Conservation (phyloP, 1,140 invertebrate genomes). For the Drosophila grimshawi region DNA sequence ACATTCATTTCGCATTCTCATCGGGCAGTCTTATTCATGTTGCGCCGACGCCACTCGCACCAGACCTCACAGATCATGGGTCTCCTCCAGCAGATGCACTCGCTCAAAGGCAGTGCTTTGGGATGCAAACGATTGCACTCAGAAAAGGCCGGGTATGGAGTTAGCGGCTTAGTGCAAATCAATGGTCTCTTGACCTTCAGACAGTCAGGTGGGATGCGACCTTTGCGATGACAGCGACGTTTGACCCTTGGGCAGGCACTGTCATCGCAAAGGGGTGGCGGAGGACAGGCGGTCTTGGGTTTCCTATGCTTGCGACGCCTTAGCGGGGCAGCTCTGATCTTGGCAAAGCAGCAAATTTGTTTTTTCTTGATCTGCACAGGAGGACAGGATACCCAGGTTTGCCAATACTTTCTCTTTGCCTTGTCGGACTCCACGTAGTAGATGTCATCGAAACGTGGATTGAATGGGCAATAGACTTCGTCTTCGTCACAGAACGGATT, state of each 20-base stretch:
- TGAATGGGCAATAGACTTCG: conserved; percentile 48
- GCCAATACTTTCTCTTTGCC: conserved; percentile 70
- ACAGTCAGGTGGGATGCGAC: conserved; percentile 51
- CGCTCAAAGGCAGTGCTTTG: conserved; percentile 12
- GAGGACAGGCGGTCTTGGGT: conserved; percentile 47
- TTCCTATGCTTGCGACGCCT: conserved; percentile 50
- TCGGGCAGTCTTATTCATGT: conserved; percentile 8
- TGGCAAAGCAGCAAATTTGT: conserved; percentile 64
- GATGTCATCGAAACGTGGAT: conserved; percentile 76
- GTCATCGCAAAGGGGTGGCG: neutral
- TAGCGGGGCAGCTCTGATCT: conserved; percentile 35
- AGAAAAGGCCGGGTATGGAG: conserved; percentile 61
- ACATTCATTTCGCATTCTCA: neutral
- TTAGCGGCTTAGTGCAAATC: conserved; percentile 50
- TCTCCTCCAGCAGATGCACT: conserved; percentile 49
- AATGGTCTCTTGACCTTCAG: neutral
- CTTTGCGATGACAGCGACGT: conserved; percentile 50
- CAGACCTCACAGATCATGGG: conserved; percentile 62
- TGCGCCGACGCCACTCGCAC: conserved; percentile 38
- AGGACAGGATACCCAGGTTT: conserved; percentile 78
- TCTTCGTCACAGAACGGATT: conserved; percentile 69
- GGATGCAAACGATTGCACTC: conserved; percentile 43
- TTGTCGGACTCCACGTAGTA: conserved; percentile 79
- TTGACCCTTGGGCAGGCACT: conserved; percentile 11
- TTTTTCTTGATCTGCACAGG: conserved; percentile 56